A percentile compares a stretch with the other conserved stretches of the same genome.
phyloP scores from a whole-genome alignment of 2,888 invertebrate species.

The Drosophila austrosaltans region DNA sequence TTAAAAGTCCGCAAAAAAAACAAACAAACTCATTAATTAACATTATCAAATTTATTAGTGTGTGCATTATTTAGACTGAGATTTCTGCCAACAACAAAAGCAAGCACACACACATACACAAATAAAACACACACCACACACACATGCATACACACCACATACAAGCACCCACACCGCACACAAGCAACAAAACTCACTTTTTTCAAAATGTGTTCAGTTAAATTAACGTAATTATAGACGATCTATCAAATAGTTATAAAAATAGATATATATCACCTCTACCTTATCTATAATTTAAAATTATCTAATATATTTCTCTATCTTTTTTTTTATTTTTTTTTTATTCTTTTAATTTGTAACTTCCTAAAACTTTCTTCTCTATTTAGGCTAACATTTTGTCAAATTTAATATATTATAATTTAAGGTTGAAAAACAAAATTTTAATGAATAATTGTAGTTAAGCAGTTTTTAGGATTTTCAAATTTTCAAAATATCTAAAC shows the following conservation, averaged over 20 bases:
- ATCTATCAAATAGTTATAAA: constrained; percentile 60
- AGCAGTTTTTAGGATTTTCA: constrained; percentile 73
- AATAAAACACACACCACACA: constrained; percentile 23
- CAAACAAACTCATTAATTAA: constrained; percentile 8
- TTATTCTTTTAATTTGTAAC: constrained; percentile 6
- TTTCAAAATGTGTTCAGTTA: constrained; percentile 75
- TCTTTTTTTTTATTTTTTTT: constrained; percentile 19
- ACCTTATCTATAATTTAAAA: constrained; percentile 26
- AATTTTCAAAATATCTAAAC: constrained; percentile 45
- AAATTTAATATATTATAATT: constrained; percentile 16
- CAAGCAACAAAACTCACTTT: constrained; percentile 41
- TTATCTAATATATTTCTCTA: constrained; percentile 15
- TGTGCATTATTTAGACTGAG: constrained; percentile 64
- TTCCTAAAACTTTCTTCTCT: constrained; percentile 15
- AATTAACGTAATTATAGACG: constrained; percentile 72
- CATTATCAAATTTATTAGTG: constrained; percentile 11
- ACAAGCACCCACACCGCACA: constrained; percentile 5
- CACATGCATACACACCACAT: constrained; percentile 15
- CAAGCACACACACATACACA: constrained; percentile 34
- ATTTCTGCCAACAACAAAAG: constrained; percentile 59
- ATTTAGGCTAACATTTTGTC: constrained; percentile 32
- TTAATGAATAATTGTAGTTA: constrained; percentile 55
- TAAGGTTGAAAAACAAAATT: constrained; percentile 18
- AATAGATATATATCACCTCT: constrained; percentile 28
- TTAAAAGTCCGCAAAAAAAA: constrained; percentile 1